Evolutionary conservation across 2,888 invertebrate genomes (phyloP).

Genomic region (Eupithecia insigniata): DNA sequence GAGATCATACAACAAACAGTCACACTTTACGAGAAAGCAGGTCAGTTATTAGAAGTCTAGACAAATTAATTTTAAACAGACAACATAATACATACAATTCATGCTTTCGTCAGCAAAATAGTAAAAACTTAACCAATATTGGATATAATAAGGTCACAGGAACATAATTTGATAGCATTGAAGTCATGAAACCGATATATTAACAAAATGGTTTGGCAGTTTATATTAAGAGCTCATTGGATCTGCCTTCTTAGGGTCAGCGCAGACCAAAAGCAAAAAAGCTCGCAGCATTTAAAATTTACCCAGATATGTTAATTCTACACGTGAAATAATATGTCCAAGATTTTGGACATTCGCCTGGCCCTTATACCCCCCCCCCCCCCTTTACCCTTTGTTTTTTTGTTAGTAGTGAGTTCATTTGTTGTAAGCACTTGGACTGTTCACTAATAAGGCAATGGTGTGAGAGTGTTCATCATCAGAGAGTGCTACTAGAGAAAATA

Average conservation of each 20-base stretch:
- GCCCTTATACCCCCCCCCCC: too few relatives aligned
- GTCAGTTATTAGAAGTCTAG: constrained; percentile 14
- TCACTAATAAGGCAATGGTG: background rate
- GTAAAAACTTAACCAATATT: constrained; percentile 3
- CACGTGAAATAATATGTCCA: background rate
- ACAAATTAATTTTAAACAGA: constrained; percentile 4
- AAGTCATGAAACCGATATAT: background rate
- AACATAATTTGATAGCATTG: constrained; percentile 6
- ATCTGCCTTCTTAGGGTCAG: constrained; percentile 5
- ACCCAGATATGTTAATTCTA: background rate
- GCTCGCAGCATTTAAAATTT: background rate
- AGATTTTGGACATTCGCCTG: background rate
- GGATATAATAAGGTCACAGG: background rate
- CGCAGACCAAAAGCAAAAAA: constrained; percentile 12
- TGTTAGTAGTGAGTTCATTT: background rate
- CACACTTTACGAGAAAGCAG: constrained; percentile 23
- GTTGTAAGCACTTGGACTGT: background rate
- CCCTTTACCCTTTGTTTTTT: background rate
- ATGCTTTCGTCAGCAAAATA: constrained; percentile 9
- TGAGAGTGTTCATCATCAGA: background rate
- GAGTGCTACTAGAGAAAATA: background rate
- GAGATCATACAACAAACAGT: constrained; percentile 24
- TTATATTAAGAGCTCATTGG: background rate
- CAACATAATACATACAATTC: constrained; percentile 5
- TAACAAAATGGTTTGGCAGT: background rate